These are phyloP conservation scores for Cyprinus carpio DNA, from an alignment of 2,113 vertebrate genomes.

Conservation along the genomic window DNA sequence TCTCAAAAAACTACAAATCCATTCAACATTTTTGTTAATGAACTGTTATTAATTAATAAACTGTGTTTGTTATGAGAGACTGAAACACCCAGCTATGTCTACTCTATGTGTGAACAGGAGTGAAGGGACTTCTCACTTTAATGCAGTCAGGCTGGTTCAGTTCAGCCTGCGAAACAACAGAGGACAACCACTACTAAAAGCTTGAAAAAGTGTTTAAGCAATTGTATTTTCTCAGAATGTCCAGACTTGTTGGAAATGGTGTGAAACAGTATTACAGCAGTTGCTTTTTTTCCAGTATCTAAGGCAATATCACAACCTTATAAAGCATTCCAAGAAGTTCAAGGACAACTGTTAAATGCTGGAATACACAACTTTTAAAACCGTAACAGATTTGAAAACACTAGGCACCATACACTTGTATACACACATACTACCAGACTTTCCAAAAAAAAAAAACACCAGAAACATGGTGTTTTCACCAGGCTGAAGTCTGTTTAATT, in stretches of 20 bases:
- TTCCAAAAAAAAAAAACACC: no score
- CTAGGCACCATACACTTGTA: no score
- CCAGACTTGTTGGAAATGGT: background rate
- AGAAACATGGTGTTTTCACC: no score
- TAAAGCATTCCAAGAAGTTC: background rate
- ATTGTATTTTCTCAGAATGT: background rate
- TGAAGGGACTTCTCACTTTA: background rate
- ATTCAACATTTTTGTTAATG: background rate
- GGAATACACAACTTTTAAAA: no score
- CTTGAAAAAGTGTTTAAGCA: background rate
- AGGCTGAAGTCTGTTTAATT: no score
- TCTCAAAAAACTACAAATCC: background rate
- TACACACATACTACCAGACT: no score
- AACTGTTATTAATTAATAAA: no score
- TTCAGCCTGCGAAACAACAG: constrained; percentile 2
- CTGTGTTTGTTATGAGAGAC: background rate
- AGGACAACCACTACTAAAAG: background rate
- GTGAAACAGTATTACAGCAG: background rate
- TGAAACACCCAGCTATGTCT: background rate
- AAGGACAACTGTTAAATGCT: background rate
- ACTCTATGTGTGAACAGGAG: background rate
- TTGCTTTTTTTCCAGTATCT: background rate
- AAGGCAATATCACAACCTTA: background rate
- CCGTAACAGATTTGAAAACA: no score
- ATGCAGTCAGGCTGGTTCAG: background rate